A percentile compares a stretch with the other conserved stretches of the same genome.
phyloP scores from a whole-genome alignment of 2,113 vertebrate genomes.

The Myrmecobius fasciatus region DNA sequence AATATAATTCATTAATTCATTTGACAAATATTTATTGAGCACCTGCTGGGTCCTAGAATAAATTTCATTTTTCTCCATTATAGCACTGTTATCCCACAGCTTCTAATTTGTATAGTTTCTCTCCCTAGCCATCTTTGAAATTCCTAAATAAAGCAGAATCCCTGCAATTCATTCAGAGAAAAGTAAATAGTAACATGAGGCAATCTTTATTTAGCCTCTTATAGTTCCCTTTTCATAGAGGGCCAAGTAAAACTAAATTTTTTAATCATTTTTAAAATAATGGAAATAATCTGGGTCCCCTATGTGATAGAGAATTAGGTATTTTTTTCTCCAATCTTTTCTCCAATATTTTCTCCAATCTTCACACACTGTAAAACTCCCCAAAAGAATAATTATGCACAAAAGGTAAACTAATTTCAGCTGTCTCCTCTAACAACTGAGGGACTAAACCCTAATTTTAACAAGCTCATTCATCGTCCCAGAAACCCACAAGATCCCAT shows the following conservation, averaged over 20 bases:
- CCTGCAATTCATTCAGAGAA: constrained; percentile 54
- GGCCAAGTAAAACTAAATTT: constrained; percentile 18
- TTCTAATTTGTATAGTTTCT: constrained; percentile 45
- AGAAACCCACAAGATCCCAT: neutral
- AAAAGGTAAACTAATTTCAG: neutral
- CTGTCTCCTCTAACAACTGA: neutral
- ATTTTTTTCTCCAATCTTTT: neutral
- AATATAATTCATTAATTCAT: constrained; percentile 35
- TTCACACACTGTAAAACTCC: neutral
- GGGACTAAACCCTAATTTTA: neutral
- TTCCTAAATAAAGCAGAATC: constrained; percentile 29
- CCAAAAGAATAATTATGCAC: neutral
- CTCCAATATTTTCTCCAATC: too few relatives aligned
- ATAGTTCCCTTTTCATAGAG: neutral
- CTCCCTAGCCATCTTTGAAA: constrained; percentile 21
- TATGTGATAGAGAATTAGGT: neutral
- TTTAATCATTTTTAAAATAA: constrained; percentile 7
- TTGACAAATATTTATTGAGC: constrained; percentile 4
- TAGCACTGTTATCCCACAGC: constrained; percentile 24
- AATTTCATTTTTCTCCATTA: constrained; percentile 44
- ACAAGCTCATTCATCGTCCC: neutral
- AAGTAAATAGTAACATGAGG: constrained; percentile 51
- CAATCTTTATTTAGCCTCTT: constrained; percentile 37
- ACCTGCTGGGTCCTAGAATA: neutral
- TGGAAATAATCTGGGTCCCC: neutral